Evolutionary conservation across 2,888 invertebrate species (phyloP).

Genomic region (Salpingus planirostris): DNA sequence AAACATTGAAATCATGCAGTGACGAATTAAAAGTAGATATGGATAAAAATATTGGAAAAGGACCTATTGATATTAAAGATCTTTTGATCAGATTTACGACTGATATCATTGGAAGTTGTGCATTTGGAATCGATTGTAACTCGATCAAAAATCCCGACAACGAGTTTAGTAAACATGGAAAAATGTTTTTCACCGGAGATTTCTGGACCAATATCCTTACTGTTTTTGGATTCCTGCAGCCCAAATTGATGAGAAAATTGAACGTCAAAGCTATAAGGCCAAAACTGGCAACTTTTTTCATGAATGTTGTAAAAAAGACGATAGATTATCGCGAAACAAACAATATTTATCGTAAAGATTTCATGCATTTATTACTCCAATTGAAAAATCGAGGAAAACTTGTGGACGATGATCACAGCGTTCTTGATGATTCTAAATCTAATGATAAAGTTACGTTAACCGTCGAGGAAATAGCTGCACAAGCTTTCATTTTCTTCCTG

Average conservation of each 20-base stretch:
- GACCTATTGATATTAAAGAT: conserved; percentile 12
- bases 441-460: conserved; percentile 26
- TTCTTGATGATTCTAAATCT: conserved; percentile 34
- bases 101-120: conserved; percentile 36
- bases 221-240: background rate
- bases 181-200: background rate
- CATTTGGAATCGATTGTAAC: conserved; percentile 46
- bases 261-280: conserved; percentile 12
- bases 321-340: conserved; percentile 42
- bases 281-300: conserved; percentile 39
- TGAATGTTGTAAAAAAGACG: conserved; percentile 38
- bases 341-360: conserved; percentile 44
- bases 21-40: conserved; percentile 21
- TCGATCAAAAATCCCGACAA: conserved; percentile 25
- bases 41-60: background rate
- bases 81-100: conserved; percentile 9
- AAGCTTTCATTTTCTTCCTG: conserved; percentile 50
- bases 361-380: conserved; percentile 46
- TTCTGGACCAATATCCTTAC: background rate
- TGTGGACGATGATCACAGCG: background rate
- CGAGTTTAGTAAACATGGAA: conserved; percentile 3
- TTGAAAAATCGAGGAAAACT: conserved; percentile 26
- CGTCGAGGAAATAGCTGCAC: conserved; percentile 38
- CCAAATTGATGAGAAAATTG: conserved; percentile 1
- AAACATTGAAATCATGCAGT: conserved; percentile 47